Base-by-base conservation (phyloP, 2,797 vertebrate genomes). In the Gadopsis marmoratus region DNA sequence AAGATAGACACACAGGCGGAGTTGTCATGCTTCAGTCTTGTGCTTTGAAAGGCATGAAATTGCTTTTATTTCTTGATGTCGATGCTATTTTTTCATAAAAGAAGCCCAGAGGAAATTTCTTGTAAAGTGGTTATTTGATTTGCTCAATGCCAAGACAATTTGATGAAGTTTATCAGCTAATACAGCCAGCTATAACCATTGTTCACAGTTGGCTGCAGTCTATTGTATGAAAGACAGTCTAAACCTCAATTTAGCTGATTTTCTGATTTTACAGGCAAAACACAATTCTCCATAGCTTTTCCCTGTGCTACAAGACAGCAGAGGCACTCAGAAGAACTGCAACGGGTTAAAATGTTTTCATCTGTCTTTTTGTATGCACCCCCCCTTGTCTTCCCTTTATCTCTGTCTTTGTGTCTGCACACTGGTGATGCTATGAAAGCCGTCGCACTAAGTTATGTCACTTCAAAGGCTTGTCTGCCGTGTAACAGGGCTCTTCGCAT, bases 381-480 rank as follows among this genome's bases (percentile, higher is more conserved):
- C 63, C 56, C 26, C 47, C 66, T 71, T 63, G 53, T 74, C 58
- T 39, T 78, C 31, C 75, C 82, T 87, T 84, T 81, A 85, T 92
- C 81, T 83, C 72, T n/a, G 80, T 85, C 91, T 91, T 89, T 89
- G 84, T 88, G 83, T 85, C 82, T 84, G 86, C 82, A 59, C 80
- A 59, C 43, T 78, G 82, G 79, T 71, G 89, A 88, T 71, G 87
- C 88, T 86, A 74, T 89, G 86, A 88, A 90, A 89, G 92, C 89
- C 10, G 86, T 86, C 87, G 90, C 88, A 89, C 81, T 85, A 93
- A 91, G 93, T 93, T 93, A 86, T 95, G 93, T 94, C 92, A 92
- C 93, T 92, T 95, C 92, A 95, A 94, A 93, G 89, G 81, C 90
- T 86, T 81, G 89, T 91, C 91, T 92, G 87, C 89, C 37, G 48